Base-by-base conservation (phyloP, 1,140 invertebrate genomes). In the Macrocentrus cingulum region DNA sequence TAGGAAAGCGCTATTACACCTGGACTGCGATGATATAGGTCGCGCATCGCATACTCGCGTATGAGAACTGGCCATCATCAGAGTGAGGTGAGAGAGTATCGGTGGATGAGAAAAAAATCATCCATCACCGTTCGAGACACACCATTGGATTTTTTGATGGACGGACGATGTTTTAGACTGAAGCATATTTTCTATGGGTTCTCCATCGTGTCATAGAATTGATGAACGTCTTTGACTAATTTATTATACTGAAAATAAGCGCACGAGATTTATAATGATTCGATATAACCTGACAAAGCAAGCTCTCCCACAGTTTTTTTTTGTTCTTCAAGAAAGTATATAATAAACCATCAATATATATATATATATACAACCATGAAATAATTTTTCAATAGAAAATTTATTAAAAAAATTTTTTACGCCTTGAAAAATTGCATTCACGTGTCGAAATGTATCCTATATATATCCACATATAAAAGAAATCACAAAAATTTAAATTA, bases 171-270 rank as follows among this genome's bases (percentile, higher is more conserved):
- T 70, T 75, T 75, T 65, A 41, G 29, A 41, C 25, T 53, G 2
- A 63, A 66, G 66, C 68, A 72, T 75, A 67, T 39, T 69, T 73
- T 74, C 72, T 73, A 71, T 67, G 62, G 67, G 60, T 36, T 32
- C 41, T 23, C n/a, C 18, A n/a, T 60, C 63, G 45, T 64, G 63
- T 64, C 68, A 67, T 67, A 71, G 72, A 77, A 76, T 76, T 78
- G 74, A 76, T 78, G 74, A 76, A 69, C 64, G 74, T 68, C 69
- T 77, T 75, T 70, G 68, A 71, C 76, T 78, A 78, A 76, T 76
- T 75, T 75, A 77, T 77, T 71, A 72, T 66, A 64, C 59, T 58
- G 48, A 49, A 63, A 73, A 67, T 71, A 71, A 67, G 65, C 69
- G 68, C 65, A 68, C 66, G 66, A 71, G 74, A 74, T 76, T 69